Base-by-base conservation (phyloP, 2,113 vertebrate species). In the Paracyprichromis sp. region DNA sequence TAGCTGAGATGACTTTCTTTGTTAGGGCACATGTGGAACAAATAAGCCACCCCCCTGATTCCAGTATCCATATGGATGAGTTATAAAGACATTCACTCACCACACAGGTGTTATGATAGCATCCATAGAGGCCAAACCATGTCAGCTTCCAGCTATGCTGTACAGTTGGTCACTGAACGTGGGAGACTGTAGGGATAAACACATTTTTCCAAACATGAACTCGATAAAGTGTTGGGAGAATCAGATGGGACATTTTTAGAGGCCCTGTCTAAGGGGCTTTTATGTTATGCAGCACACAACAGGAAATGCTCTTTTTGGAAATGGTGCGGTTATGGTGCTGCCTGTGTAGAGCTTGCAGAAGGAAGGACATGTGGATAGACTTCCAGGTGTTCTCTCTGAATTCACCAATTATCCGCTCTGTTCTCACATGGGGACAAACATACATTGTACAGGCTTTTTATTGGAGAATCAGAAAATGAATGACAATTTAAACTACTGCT, bases 161-260 rank as follows among this genome's bases (percentile, higher is more conserved):
- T 26, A 45, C 0, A 73, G 40, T 45, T 73, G 14, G 69, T 43
- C 40, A 73, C 14, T 47, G 14, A 26, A 73, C 1, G 4, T 10
- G 21, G 13, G 13, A 47, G 0, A 29, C 21, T 17, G 8, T 73
- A 26, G 21, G 21, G 21, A 73, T 17, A 11, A 69, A 69, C 34
- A 69, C 63, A 38, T 38, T 76, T 76, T 50, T 76, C 71, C 16
- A 47, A 29, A 76, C 71, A 76, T 76, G 14, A 76, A 29, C 24
- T 76, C 14, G 4, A 29, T 10, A 29, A 45, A 47, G 14, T 76
- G 14, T 29, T 47, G 40, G 14, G 21, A 76, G 1, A 76, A 76
- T 47, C 40, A 76, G 69, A 1, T 47, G 69, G 40, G 1, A 47
- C 43, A 76, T 47, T 73, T 47, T 73, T 47, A 26, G 40, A 71